phyloP scores from a whole-genome alignment of 2,888 invertebrate species.

The Drosophila buzzatii region DNA sequence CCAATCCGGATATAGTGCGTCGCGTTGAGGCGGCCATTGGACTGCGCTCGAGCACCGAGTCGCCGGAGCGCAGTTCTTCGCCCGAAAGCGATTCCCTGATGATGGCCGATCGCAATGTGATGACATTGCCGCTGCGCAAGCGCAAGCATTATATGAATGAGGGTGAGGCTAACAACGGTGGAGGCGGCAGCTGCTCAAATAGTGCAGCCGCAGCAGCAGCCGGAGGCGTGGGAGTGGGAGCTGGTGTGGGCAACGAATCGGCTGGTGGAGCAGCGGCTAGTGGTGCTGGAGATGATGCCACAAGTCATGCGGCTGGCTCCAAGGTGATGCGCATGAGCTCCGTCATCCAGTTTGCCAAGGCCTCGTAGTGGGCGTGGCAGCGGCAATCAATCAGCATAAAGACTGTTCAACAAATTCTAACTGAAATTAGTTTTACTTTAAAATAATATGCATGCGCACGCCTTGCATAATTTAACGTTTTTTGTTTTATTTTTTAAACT shows the following conservation, averaged over 20 bases:
- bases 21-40: conserved; percentile 88
- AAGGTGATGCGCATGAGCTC: conserved; percentile 88
- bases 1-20: conserved; percentile 86
- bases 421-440: conserved; percentile 72
- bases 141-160: conserved; percentile 91
- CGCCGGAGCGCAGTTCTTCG: conserved; percentile 86
- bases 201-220: conserved; percentile 12
- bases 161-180: conserved; percentile 81
- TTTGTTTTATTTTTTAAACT: neutral
- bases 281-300: conserved; percentile 2
- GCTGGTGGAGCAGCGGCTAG: neutral
- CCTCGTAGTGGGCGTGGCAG: conserved; percentile 85
- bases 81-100: conserved; percentile 87
- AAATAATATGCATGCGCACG: neutral
- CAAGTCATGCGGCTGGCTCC: conserved; percentile 29
- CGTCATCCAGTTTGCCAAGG: conserved; percentile 94
- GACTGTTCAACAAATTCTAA: conserved; percentile 74
- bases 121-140: conserved; percentile 91
- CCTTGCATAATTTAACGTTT: conserved; percentile 6
- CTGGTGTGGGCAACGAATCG: conserved; percentile 6
- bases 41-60: conserved; percentile 86
- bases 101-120: conserved; percentile 87
- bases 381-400: conserved; percentile 65
- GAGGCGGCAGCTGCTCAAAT: neutral
- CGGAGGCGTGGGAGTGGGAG: conserved; percentile 8